Evolutionary conservation across 1,140 invertebrate species (phyloP).

Genomic region (Dermatophagoides farinae): DNA sequence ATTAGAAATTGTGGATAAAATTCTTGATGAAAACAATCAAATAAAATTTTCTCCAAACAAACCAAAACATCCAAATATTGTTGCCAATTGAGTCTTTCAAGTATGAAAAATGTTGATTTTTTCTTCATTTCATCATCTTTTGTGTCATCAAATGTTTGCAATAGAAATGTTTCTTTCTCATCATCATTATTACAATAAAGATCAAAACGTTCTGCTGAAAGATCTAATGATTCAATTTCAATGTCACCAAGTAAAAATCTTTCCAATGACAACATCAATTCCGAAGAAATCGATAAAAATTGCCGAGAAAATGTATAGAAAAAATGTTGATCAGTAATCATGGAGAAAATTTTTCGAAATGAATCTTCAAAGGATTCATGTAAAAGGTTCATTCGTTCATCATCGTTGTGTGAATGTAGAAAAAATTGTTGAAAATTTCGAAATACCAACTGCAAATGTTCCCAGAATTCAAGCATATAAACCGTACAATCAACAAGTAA

Average conservation of each 20-base stretch:
- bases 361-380: neutral
- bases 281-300: neutral
- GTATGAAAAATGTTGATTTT: neutral
- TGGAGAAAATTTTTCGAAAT: neutral
- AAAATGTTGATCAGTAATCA: neutral
- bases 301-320: neutral
- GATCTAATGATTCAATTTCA: neutral
- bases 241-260: neutral
- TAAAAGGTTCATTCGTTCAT: neutral
- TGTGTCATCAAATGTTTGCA: neutral
- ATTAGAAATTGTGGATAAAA: slow-evolving; percentile 8
- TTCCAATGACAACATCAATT: neutral
- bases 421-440: neutral
- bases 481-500: neutral
- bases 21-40: neutral
- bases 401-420: neutral
- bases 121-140: neutral
- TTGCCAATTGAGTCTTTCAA: neutral
- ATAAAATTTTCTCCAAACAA: neutral
- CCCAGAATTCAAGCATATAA: neutral
- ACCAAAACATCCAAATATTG: neutral
- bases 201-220: neutral
- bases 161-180: too few species aligned
- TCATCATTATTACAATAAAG: too few species aligned
- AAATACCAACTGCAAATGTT: neutral